These are phyloP conservation scores for Brachypodius melanocephalos DNA, from an alignment of 2,113 vertebrate species.

Conservation along the genomic window DNA sequence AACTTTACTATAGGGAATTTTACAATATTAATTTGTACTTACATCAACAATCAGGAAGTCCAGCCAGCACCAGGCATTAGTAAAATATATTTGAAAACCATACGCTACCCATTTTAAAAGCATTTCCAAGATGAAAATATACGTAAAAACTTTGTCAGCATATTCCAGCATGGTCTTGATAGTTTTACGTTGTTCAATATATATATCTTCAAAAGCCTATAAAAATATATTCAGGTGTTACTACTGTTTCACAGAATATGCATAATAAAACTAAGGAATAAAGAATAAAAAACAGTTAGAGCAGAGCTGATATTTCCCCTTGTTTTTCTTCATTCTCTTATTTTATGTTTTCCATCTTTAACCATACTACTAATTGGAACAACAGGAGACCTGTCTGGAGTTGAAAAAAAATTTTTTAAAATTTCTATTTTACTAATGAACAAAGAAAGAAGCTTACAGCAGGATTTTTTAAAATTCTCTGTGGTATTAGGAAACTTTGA, in stretches of 20 bases:
- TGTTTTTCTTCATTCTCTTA: background rate
- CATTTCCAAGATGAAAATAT: slow-evolving; percentile 98
- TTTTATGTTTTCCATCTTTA: background rate
- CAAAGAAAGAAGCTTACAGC: background rate
- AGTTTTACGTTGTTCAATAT: slow-evolving; percentile 86
- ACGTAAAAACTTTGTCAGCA: slow-evolving; percentile 96
- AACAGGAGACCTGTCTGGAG: background rate
- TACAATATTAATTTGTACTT: slow-evolving; percentile 24
- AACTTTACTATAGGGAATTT: background rate
- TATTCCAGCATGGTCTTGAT: slow-evolving; percentile 91
- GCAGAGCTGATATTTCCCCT: background rate
- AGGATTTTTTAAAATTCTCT: background rate
- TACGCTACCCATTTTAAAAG: slow-evolving; percentile 97
- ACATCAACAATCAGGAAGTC: slow-evolving; percentile 98
- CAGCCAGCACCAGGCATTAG: slow-evolving; percentile 98
- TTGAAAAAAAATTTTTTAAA: background rate
- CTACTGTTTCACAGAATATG: background rate
- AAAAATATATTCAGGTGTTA: background rate
- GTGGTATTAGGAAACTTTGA: background rate
- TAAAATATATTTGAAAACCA: slow-evolving; percentile 97
- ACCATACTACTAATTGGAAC: background rate
- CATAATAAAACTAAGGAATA: background rate
- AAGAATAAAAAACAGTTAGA: background rate
- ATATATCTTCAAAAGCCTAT: slow-evolving; percentile 95
- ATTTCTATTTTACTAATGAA: background rate